phyloP scores from a whole-genome alignment of 1,140 invertebrate species.

The Bombus sylvicola region DNA sequence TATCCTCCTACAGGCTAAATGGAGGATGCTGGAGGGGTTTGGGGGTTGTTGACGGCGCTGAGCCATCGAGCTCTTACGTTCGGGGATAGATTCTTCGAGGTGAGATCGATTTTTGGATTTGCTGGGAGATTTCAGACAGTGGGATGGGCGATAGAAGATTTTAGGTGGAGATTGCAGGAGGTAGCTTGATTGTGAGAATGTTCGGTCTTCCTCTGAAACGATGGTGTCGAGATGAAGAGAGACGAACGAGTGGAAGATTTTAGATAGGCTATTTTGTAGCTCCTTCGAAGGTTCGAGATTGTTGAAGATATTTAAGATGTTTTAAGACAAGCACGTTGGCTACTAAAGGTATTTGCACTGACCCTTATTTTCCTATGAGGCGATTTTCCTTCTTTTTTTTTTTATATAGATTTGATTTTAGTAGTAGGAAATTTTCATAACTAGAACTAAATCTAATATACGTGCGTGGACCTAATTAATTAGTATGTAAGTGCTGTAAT shows the following conservation, averaged over 20 bases:
- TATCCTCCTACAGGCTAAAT: constrained; percentile 12
- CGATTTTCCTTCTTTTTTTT: no score
- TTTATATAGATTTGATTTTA: no score
- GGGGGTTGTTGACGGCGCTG: neutral
- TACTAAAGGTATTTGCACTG: no score
- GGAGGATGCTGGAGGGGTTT: neutral
- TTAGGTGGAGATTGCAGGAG: neutral
- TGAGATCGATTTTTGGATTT: constrained; percentile 18
- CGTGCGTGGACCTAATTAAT: no score
- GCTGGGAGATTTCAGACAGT: neutral
- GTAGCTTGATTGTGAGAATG: neutral
- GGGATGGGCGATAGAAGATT: neutral
- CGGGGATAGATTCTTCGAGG: neutral
- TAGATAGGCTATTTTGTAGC: neutral
- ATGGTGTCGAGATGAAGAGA: neutral
- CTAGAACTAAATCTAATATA: no score
- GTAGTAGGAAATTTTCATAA: no score
- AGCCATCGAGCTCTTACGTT: neutral
- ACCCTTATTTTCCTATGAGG: no score
- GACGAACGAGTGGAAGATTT: neutral
- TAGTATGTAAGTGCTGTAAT: no score
- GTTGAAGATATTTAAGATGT: no score
- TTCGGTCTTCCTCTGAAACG: neutral
- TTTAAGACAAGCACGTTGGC: no score
- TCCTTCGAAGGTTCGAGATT: neutral